Evolutionary conservation across 2,113 vertebrate species (phyloP), one percentile per base, ranked within the genome.

Genomic region (Ochotona curzoniae): DNA sequence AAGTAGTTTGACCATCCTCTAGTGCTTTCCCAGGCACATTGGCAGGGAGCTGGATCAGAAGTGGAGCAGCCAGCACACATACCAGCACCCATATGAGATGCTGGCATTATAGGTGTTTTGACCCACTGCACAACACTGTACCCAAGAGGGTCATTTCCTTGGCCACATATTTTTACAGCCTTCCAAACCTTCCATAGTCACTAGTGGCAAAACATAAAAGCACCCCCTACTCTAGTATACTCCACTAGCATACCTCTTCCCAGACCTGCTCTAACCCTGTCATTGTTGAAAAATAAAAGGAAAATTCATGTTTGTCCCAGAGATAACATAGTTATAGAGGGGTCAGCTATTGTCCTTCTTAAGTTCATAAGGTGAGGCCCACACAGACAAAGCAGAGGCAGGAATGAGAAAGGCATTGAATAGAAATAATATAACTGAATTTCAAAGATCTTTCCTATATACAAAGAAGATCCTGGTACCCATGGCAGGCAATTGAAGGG

Each of bases 371-470:
- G 35, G 54, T 2, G 44, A 30, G 17, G 44, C 14, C 51, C 12
- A 8, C 0, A 0, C 0, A 26, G 69, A 12, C 54, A 49, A 0
- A 10, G 20, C 0, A 7, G 74, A 51, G 12, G 35, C 20, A 18
- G 14, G 30, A 12, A 13, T 20, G 13, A 30, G 54, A 7, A 57
- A 57, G 18, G 3, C 17, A 57, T 20, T 57, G 54, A 18, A 57
- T 1, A 69, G 54, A 64, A 87, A 78, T 23, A 30, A 63, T 0
- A 0, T 8, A 73, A 54, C 11, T 57, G 7, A 15, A 80, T n/a
- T 25, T 44, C 8, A 30, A 70, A 95, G 35, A 0, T 38, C 47
- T 91, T 44, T 0, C 0, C 47, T 51, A 28, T 3, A 64, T 2
- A 30, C 3, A 44, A 79, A 60, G 61, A 85, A 78, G 17, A 87